Base-by-base conservation (phyloP, 2,113 vertebrate genomes). In the Corvus hawaiiensis region DNA sequence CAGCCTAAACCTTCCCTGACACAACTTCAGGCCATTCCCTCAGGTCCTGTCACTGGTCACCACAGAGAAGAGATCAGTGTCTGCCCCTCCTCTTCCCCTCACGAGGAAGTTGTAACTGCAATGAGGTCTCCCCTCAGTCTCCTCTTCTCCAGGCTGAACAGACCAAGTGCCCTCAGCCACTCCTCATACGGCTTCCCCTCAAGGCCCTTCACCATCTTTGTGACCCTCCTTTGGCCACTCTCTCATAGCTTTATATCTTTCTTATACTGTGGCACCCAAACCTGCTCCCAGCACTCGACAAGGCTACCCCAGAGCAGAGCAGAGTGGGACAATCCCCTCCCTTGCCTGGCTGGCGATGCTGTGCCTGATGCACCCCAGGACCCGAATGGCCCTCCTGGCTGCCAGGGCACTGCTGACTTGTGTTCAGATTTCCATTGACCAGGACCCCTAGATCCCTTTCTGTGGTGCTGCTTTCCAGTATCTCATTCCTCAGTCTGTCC, bases 261-360 rank as follows among this genome's bases (percentile, higher is more conserved):
- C 22, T 11, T 59, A 17, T 1, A 15, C 1, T 89, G 23, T 14
- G 7, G 13, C 6, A 15, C 23, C 1, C 33, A 52, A 12, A 59
- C 5, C 4, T 30, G 28, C 16, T 6, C 39, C 20, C 28, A 54
- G 30, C 2, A 61, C 13, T 39, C 0, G 1, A 61, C 39, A 24
- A 89, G 28, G 61, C 46, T 1, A 1, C 7, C 3, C 27, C 68
- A 51, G 28, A 1, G 7, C 77, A 46, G 61, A 67, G 52, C 44
- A 74, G 33, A 59, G 77, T 1, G 0, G 28, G 17, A 39, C 44
- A 74, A 39, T 54, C 13, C 37, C 23, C 61, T 59, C 61, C 20
- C 19, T 46, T 13, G 9, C 30, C 16, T 0, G 0, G 33, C 13
- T 37, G 68, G 32, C 0, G 0, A 52, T n/a, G 77, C 52, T 67